phyloP scores from a whole-genome alignment of 1,140 invertebrate species.

The Micrasema longulum region DNA sequence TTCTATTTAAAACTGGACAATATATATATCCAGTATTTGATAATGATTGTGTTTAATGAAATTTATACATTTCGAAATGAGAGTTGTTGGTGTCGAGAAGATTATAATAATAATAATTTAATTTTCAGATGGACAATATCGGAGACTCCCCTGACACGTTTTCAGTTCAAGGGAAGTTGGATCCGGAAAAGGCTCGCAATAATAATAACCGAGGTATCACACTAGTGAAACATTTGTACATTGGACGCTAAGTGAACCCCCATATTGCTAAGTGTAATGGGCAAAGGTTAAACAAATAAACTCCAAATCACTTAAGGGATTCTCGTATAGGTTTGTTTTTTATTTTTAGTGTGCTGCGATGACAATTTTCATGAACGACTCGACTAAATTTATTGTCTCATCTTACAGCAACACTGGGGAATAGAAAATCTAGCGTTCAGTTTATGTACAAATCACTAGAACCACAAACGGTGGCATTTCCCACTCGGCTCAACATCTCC shows the following conservation, averaged over 20 bases:
- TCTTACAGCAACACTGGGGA: constrained; percentile 27
- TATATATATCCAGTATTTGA: too few relatives aligned
- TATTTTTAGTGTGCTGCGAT: constrained; percentile 27
- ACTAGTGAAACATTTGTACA: constrained; percentile 30
- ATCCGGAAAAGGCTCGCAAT: constrained; percentile 51
- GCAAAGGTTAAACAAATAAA: not conserved
- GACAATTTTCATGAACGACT: constrained; percentile 19
- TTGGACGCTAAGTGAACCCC: constrained; percentile 32
- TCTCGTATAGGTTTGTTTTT: constrained; percentile 33
- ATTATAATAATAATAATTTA: too few relatives aligned
- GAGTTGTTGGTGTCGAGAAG: too few relatives aligned
- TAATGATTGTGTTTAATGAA: too few relatives aligned
- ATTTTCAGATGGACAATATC: too few relatives aligned
- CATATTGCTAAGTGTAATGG: not conserved
- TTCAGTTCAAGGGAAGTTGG: constrained; percentile 13
- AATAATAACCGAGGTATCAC: constrained; percentile 16
- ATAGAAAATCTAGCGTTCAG: constrained; percentile 6
- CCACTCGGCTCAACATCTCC: too few relatives aligned
- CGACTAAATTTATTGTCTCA: constrained; percentile 20
- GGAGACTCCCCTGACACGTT: too few relatives aligned
- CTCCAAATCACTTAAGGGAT: constrained; percentile 31
- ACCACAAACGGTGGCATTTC: too few relatives aligned
- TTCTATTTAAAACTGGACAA: too few relatives aligned
- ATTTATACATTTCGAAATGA: too few relatives aligned
- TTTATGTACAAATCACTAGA: too few relatives aligned